These are phyloP conservation scores for Syndactyla subalaris DNA, from an alignment of 2,797 vertebrate species.

Conservation along the genomic window DNA sequence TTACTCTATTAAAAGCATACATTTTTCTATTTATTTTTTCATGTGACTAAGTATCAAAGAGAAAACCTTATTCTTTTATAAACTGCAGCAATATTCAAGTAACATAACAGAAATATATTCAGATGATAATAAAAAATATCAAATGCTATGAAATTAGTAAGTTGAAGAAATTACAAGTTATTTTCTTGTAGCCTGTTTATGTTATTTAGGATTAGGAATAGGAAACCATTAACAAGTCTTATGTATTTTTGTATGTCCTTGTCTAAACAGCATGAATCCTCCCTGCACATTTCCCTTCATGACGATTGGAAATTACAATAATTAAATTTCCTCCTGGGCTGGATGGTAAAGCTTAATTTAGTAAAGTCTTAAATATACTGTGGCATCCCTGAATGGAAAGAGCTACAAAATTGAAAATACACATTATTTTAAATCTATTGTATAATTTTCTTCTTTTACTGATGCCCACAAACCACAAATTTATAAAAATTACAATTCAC, in stretches of 20 bases:
- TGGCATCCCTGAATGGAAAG: neutral
- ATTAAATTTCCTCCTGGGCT: slow-evolving; percentile 42
- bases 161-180: neutral
- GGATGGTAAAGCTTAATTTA: slow-evolving; percentile 3
- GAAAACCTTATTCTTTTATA: neutral
- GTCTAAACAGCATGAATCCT: neutral
- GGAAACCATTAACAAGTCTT: neutral
- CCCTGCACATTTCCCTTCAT: neutral
- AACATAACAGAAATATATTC: neutral
- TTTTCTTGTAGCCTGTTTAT: neutral
- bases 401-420: neutral
- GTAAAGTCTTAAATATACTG: neutral
- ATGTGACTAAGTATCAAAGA: neutral
- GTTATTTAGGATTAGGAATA: neutral
- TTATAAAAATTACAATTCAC: neutral
- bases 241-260: slow-evolving; percentile 4
- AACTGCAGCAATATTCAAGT: neutral
- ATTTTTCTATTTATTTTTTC: neutral
- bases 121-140: neutral
- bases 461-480: neutral
- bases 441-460: neutral
- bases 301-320: neutral
- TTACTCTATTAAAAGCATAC: neutral
- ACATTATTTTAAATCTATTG: neutral
- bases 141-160: neutral